phyloP scores from a whole-genome alignment of 2,797 vertebrate genomes.

The Lacerta viridis region DNA sequence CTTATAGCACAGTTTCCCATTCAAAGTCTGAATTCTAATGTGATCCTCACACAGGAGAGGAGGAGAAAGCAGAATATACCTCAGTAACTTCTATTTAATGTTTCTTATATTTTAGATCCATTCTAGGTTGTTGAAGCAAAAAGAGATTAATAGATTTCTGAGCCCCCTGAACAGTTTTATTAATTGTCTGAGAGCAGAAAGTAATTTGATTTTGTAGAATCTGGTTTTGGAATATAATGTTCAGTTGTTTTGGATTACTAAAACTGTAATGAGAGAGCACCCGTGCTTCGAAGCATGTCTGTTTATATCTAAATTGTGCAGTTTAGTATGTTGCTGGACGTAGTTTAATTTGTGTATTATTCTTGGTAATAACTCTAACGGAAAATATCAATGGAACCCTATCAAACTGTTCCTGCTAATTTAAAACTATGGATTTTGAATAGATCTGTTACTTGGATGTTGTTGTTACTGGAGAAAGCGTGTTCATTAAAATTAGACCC shows the following conservation, averaged over 20 bases:
- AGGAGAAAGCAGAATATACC: no score
- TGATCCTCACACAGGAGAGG: background rate
- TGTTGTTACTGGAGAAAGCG: conserved; percentile 63
- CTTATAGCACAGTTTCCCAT: background rate
- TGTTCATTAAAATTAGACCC: conserved; percentile 31
- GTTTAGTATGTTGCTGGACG: conserved; percentile 24
- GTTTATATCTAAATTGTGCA: background rate
- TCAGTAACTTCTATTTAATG: conserved; percentile 4
- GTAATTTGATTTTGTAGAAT: conserved; percentile 7
- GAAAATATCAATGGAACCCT: conserved; percentile 64
- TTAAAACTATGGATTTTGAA: conserved; percentile 68
- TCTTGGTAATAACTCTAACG: conserved; percentile 48
- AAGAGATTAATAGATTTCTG: conserved; percentile 4
- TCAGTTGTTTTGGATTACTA: conserved; percentile 4
- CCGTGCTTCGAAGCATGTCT: background rate
- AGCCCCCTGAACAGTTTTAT: background rate
- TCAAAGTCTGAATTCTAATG: background rate
- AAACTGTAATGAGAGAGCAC: background rate
- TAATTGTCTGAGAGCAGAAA: background rate
- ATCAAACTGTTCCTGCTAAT: conserved; percentile 56
- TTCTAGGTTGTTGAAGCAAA: background rate
- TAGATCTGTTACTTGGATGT: conserved; percentile 55
- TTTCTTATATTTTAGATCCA: conserved; percentile 22
- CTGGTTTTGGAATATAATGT: conserved; percentile 22
- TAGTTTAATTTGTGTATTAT: conserved; percentile 63